Evolutionary conservation across 2,888 invertebrate genomes (phyloP), one percentile per base, ranked within the genome.

Genomic region (Rhamphomyia laevipes): DNA sequence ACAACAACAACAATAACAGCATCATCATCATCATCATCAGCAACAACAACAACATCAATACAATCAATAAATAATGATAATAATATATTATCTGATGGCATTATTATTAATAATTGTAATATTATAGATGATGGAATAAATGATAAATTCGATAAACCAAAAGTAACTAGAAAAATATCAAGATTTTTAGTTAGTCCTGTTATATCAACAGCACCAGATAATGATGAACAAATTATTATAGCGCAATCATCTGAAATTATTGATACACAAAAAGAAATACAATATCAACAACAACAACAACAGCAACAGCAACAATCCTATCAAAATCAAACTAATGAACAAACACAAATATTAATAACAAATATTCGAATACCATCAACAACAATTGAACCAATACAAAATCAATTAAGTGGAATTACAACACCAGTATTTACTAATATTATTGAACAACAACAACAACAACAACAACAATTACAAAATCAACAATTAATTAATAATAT

Each of bases 171-270:
- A 51, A 87, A 87, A 66, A 84, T 87, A 59, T 87, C 87, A 30
- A 73, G 87, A 50, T 88, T 88, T 70, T 76, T 86, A 64, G 86
- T 88, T 57, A 87, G 86, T 66, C 86, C 87, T 18, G 86, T 83
- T 31, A 47, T 56, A 13, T 50, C 57, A 9, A 50, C 50, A 3
- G 54, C 35, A 21, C 1, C 15, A 4, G 31, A 46, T 49, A 12
- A 4, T 21, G 4, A 33, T 43, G 4, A 23, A 15, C 44, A 44
- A 21, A 21, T 18, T 11, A 30, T n/a, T 1, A 11, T 15, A 10
- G 2, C 11, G 4, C 4, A 30, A 9, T n/a, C 18, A 16, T 15
- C 18, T 38, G 31, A 44, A 43, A 7, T 31, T 12, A 9, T 18
- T 23, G 15, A 35, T 45, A 3, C 50, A 50, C 12, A 38, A 15